Evolutionary conservation across 2,888 invertebrate species (phyloP).

Genomic region (Neoitamus cyanurus): DNA sequence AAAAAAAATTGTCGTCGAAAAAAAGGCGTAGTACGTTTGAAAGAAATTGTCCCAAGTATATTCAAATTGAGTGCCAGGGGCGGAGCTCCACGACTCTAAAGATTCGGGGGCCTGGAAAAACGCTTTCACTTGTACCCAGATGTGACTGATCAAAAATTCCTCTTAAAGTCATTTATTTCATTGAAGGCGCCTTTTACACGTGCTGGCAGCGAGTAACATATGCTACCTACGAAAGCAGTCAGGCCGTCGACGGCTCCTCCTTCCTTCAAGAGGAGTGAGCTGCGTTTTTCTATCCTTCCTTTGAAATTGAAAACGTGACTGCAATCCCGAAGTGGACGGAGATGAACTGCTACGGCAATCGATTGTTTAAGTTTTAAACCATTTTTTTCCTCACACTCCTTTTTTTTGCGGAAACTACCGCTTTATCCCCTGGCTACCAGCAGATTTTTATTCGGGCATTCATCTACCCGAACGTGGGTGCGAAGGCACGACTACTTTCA

Average conservation of each 20-base stretch:
- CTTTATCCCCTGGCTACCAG: neutral
- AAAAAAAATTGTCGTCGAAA: neutral
- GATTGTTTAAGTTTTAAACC: conserved; percentile 45
- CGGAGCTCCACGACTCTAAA: neutral
- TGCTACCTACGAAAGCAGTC: conserved; percentile 34
- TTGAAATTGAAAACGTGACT: conserved; percentile 53
- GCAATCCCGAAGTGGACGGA: conserved; percentile 42
- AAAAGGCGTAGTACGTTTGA: neutral
- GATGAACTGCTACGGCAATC: conserved; percentile 41
- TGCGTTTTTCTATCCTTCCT: conserved; percentile 47
- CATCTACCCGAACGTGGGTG: neutral
- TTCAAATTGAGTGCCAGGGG: conserved; percentile 34
- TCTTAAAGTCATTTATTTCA: conserved; percentile 52
- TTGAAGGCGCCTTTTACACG: conserved; percentile 48
- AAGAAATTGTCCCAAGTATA: conserved; percentile 32
- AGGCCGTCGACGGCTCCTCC: neutral
- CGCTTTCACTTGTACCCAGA: conserved; percentile 48
- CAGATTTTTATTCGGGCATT: neutral
- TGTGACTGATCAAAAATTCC: conserved; percentile 51
- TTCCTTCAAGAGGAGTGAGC: neutral
- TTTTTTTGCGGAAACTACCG: conserved; percentile 17
- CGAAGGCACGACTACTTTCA: neutral
- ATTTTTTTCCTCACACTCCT: neutral
- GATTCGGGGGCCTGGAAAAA: conserved; percentile 8
- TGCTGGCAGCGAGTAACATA: conserved; percentile 48